These are phyloP conservation scores for Henricia sp. DNA, from an alignment of 53 echinoderm and acorn worm species.

Conservation along the genomic window DNA sequence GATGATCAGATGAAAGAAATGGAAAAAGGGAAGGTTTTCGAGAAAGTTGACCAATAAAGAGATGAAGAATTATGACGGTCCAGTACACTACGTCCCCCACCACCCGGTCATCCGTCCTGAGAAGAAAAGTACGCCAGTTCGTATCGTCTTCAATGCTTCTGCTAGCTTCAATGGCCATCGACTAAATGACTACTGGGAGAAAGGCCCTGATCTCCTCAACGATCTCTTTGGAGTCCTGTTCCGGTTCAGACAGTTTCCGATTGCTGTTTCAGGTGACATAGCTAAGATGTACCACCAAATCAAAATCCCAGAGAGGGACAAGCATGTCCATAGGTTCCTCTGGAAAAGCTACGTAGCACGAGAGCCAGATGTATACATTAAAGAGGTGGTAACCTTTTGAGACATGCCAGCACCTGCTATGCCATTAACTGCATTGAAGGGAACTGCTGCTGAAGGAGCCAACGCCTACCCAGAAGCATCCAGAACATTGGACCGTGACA, in stretches of 20 bases:
- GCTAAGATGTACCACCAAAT: conserved; percentile 41
- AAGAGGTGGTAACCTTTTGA: conserved; percentile 46
- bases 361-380: conserved; percentile 37
- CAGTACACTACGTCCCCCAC: conserved; percentile 63
- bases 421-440: conserved; percentile 15
- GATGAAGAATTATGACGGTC: conserved; percentile 43
- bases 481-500: conserved; percentile 17
- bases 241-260: conserved; percentile 32
- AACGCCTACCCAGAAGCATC: conserved; percentile 39
- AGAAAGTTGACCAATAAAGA: conserved; percentile 15
- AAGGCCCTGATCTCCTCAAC: too few species aligned
- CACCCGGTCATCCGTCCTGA: conserved; percentile 57
- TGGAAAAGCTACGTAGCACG: conserved; percentile 40
- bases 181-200: too few species aligned
- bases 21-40: conserved; percentile 39
- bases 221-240: too few species aligned
- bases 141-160: conserved; percentile 61
- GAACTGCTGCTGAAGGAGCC: conserved; percentile 21
- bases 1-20: conserved; percentile 17
- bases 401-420: conserved; percentile 58
- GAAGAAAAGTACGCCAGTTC: conserved; percentile 54
- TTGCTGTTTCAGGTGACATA: conserved; percentile 37
- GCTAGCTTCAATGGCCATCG: conserved; percentile 53
- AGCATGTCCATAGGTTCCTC: conserved; percentile 59
- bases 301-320: conserved; percentile 37